A percentile compares a stretch with the other conserved stretches of the same genome.
Conservation (phyloP, 2,113 vertebrate genomes). For the Syngnathus floridae region DNA sequence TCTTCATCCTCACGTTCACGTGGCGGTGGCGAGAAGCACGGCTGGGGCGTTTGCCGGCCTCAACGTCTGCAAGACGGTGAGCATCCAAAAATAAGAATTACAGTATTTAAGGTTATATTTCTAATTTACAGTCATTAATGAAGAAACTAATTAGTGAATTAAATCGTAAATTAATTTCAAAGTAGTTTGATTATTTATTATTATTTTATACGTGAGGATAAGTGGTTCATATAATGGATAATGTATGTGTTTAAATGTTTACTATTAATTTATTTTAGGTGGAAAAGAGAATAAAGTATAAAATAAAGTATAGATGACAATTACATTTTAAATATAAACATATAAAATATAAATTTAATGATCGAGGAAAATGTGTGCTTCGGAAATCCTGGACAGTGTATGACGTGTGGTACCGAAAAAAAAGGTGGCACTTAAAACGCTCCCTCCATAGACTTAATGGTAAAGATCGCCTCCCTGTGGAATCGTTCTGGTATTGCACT, state of each 20-base stretch:
- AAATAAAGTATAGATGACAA: no score
- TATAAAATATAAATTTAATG: no score
- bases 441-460: not conserved
- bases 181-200: no score
- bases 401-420: no score
- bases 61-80: slow-evolving; percentile 63
- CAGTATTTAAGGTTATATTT: not conserved
- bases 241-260: no score
- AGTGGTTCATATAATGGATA: no score
- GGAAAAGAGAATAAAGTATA: no score
- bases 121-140: not conserved
- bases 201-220: no score
- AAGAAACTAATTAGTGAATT: not conserved
- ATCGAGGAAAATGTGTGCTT: no score
- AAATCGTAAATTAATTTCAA: not conserved
- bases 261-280: no score
- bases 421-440: not conserved
- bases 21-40: slow-evolving; percentile 40
- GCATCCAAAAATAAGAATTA: not conserved
- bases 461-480: slow-evolving; percentile 60
- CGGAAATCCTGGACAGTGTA: no score
- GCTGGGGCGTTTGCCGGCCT: slow-evolving; percentile 40
- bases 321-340: no score
- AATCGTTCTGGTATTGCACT: not conserved
- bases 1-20: slow-evolving; percentile 44